A percentile compares a stretch with the other conserved stretches of the same genome.
phyloP scores from a whole-genome alignment of 1,140 invertebrate genomes.

The Zaprionus capensis region DNA sequence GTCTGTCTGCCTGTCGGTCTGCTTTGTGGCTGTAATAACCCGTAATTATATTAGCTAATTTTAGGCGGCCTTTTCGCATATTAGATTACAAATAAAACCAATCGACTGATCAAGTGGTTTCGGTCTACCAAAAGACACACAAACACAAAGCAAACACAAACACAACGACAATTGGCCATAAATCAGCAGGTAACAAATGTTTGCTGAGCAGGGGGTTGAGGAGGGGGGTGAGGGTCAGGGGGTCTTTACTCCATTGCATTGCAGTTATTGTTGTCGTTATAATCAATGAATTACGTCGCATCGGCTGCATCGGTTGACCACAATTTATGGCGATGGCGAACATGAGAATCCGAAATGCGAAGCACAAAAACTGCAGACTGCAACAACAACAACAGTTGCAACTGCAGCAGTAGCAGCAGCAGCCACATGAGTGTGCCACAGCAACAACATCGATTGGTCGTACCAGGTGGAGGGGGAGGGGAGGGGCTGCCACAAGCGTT shows the following conservation, averaged over 20 bases:
- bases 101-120: slow-evolving; percentile 40
- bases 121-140: slow-evolving; percentile 43
- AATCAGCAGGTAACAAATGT: slow-evolving; percentile 72
- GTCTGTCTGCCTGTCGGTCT: slow-evolving; percentile 1
- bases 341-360: slow-evolving; percentile 74
- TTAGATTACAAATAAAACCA: slow-evolving; percentile 41
- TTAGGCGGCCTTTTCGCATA: slow-evolving; percentile 47
- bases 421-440: slow-evolving; percentile 31
- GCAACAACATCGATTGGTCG: neutral
- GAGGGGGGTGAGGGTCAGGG: neutral
- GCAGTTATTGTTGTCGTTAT: slow-evolving; percentile 81
- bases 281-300: slow-evolving; percentile 82
- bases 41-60: slow-evolving; percentile 68
- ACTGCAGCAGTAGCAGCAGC: slow-evolving; percentile 28
- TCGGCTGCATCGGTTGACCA: slow-evolving; percentile 81
- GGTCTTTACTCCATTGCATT: slow-evolving; percentile 29
- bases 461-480: neutral
- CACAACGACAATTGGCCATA: slow-evolving; percentile 71
- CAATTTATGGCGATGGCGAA: slow-evolving; percentile 78
- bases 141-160: slow-evolving; percentile 37
- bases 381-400: slow-evolving; percentile 28
- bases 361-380: slow-evolving; percentile 61
- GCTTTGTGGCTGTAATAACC: slow-evolving; percentile 61
- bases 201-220: neutral
- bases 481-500: slow-evolving; percentile 52